Evolutionary conservation across 2,888 invertebrate species (phyloP).

Genomic region (Phengaris arion): DNA sequence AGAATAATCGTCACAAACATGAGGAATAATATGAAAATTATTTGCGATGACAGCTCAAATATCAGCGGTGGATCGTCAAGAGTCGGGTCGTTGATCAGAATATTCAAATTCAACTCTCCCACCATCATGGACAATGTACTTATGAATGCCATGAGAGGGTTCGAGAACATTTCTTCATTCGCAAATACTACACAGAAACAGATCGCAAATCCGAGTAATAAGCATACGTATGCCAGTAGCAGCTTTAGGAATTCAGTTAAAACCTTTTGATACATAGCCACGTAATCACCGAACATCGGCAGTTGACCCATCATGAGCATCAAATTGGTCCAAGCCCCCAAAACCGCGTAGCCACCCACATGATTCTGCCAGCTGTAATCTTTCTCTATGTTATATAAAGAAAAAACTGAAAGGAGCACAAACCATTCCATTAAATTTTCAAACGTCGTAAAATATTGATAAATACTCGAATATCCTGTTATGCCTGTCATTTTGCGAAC

Average conservation of each 20-base stretch:
- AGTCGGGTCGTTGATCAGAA: conserved; percentile 85
- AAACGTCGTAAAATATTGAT: conserved; percentile 88
- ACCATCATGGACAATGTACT: conserved; percentile 94
- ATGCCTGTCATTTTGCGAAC: conserved; percentile 88
- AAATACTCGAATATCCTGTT: conserved; percentile 87
- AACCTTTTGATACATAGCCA: conserved; percentile 93
- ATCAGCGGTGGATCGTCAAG: conserved; percentile 85
- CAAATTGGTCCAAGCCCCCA: conserved; percentile 92
- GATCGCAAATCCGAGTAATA: conserved; percentile 90
- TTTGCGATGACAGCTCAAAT: conserved; percentile 88
- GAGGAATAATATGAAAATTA: conserved; percentile 88
- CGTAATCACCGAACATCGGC: conserved; percentile 93
- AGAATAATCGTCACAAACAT: conserved; percentile 91
- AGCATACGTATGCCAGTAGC: conserved; percentile 88
- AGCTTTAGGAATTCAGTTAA: conserved; percentile 91
- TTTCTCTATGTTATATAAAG: conserved; percentile 87
- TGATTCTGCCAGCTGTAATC: conserved; percentile 93
- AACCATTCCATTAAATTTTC: conserved; percentile 94
- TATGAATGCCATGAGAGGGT: conserved; percentile 90
- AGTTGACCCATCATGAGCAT: conserved; percentile 94
- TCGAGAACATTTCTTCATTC: conserved; percentile 88
- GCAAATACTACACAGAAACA: conserved; percentile 94
- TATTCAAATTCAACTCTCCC: conserved; percentile 88
- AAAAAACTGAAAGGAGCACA: conserved; percentile 89
- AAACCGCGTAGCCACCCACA: conserved; percentile 90